Conservation (phyloP, 2,797 vertebrate genomes). For the Hydrolagus colliei region DNA sequence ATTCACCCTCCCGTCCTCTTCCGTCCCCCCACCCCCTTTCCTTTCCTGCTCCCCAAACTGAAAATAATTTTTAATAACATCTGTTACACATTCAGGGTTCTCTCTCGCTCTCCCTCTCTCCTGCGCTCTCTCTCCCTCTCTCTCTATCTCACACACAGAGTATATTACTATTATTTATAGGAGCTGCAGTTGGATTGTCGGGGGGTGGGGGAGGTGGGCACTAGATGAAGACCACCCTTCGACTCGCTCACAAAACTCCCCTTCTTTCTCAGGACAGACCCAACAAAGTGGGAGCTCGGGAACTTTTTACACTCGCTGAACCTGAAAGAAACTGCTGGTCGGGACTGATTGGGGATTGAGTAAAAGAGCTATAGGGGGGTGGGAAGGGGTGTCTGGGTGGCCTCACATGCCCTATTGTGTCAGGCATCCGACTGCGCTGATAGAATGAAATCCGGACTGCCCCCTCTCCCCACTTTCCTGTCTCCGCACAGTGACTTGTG, state of each 20-base stretch:
- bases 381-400: background rate
- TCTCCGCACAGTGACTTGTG: background rate
- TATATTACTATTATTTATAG: conserved; percentile 32
- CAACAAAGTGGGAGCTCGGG: background rate
- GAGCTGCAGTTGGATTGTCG: conserved; percentile 12
- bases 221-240: conserved; percentile 22
- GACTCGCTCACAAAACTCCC: conserved; percentile 4
- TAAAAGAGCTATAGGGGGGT: background rate
- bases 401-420: background rate
- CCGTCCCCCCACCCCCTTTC: background rate
- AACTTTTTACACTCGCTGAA: background rate
- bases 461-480: background rate
- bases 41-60: conserved; percentile 29
- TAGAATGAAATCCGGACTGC: background rate
- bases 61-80: conserved; percentile 47
- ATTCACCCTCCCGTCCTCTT: too few species aligned
- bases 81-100: conserved; percentile 58
- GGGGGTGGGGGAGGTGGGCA: background rate
- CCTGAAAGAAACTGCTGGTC: conserved; percentile 27
- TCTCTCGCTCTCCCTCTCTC: conserved; percentile 53
- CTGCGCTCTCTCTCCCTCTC: too few species aligned
- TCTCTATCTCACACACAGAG: background rate
- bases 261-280: conserved; percentile 24
- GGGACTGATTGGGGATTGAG: conserved; percentile 14
- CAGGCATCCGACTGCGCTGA: conserved; percentile 11